Base-by-base conservation (phyloP, 2,888 invertebrate species). In the Atrina japonica region DNA sequence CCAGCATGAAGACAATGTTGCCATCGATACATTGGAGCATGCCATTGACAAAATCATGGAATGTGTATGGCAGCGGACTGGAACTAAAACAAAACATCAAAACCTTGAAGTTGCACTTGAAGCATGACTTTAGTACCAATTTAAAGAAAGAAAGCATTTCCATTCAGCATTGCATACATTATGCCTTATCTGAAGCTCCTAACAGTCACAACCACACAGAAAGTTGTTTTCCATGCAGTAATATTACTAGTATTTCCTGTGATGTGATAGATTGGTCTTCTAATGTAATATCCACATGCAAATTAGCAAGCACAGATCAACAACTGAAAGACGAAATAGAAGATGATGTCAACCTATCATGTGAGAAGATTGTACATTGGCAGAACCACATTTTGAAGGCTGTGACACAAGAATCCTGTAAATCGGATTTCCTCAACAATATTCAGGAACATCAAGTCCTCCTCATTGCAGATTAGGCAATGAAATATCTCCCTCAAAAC, bases 121-220 rank as follows among this genome's bases (percentile, higher is more conserved):
- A 61, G 61, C 47, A 25, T 61, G 61, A 49, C 16, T 61, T 61
- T 21, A 29, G 30, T 21, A 49, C 27, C 21, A 49, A 63, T 16
- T 9, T 63, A 11, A 23, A 14, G 11, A 30, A 23, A 18, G 25
- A 27, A 49, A 63, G 63, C 29, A 40, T 29, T 18, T 63, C 40
- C 29, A 63, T 49, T 63, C 30, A 63, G 40, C 63, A 63, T 23
- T 52, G 52, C n/a, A 35, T 50, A 30, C 63, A 63, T n/a, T 63
- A 49, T 50, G 63, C 63, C 29, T 35, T 63, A 40, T 63, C 63
- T 21, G 63, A 63, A 21, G 23, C 27, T 16, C 35, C 50, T 21
- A 52, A 52, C 40, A 27, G 27, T 6, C 63, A 63, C 40, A 16
- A 49, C 9, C 52, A 63, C 35, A 50, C 50, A 49, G 30, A 63